Conservation (phyloP, 2,797 vertebrate genomes). For the Champsocephalus esox region DNA sequence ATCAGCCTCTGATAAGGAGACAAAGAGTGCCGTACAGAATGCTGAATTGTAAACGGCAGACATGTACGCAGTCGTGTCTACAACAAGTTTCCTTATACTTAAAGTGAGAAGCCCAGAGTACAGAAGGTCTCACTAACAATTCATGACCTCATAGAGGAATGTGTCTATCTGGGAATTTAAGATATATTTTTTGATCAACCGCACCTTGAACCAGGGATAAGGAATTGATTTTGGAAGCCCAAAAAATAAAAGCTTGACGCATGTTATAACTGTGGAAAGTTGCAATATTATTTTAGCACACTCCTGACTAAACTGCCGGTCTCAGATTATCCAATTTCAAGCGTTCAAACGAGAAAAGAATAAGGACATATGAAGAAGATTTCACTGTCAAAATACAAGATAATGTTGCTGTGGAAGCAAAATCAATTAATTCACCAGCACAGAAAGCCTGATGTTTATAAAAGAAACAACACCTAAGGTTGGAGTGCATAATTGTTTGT, state of each 20-base stretch:
- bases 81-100: not conserved
- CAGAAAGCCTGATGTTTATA: constrained; percentile 12
- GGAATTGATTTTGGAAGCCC: not conserved
- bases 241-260: constrained; percentile 5
- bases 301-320: constrained; percentile 16
- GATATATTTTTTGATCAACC: not conserved
- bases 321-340: constrained; percentile 31
- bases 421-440: not conserved
- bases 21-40: not conserved
- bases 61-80: constrained; percentile 11
- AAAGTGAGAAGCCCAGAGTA: not conserved
- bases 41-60: not conserved
- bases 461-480: not conserved
- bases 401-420: not conserved
- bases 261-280: constrained; percentile 8
- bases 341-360: constrained; percentile 21
- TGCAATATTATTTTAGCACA: constrained; percentile 16
- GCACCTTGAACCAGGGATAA: not conserved
- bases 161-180: not conserved
- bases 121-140: not conserved
- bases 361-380: constrained; percentile 6
- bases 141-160: constrained; percentile 17
- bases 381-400: constrained; percentile 22
- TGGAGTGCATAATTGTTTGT: constrained; percentile 4
- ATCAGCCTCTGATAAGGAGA: constrained; percentile 12